phyloP scores from a whole-genome alignment of 2,113 vertebrate genomes.

The Eudyptes chrysolophus region DNA sequence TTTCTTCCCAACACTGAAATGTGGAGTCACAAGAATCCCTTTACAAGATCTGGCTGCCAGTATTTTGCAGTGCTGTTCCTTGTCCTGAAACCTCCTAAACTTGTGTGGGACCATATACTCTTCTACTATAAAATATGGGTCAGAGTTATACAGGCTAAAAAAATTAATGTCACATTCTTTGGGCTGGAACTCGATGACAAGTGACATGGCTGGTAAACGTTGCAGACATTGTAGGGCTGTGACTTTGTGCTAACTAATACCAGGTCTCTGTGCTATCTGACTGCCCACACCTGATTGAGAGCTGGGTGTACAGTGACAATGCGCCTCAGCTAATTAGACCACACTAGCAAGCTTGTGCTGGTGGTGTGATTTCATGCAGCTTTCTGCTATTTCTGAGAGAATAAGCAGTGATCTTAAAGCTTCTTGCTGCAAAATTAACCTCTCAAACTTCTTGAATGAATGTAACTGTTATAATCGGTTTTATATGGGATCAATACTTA shows the following conservation, averaged over 20 bases:
- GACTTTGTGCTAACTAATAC: not conserved
- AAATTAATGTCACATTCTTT: fast-evolving
- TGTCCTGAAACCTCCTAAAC: not conserved
- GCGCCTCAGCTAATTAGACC: not conserved
- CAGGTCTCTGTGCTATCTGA: not conserved
- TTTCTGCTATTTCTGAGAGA: not conserved
- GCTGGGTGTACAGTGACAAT: not conserved
- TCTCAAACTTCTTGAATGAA: not conserved
- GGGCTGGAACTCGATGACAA: not conserved
- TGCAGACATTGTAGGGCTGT: not conserved
- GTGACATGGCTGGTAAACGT: not conserved
- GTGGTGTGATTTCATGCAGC: not conserved
- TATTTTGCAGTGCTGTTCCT: not conserved
- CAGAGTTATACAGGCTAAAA: not conserved
- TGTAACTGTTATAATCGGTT: not conserved
- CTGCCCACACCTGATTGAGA: not conserved
- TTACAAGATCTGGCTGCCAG: not conserved
- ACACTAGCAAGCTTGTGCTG: not conserved
- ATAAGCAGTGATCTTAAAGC: not conserved
- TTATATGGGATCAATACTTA: not conserved
- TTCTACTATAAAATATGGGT: not conserved
- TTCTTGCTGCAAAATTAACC: not conserved
- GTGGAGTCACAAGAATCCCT: not conserved
- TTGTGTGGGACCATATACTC: not conserved
- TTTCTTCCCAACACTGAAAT: not conserved